phyloP scores from a whole-genome alignment of 2,888 invertebrate species.

The Andrena trimmerana region DNA sequence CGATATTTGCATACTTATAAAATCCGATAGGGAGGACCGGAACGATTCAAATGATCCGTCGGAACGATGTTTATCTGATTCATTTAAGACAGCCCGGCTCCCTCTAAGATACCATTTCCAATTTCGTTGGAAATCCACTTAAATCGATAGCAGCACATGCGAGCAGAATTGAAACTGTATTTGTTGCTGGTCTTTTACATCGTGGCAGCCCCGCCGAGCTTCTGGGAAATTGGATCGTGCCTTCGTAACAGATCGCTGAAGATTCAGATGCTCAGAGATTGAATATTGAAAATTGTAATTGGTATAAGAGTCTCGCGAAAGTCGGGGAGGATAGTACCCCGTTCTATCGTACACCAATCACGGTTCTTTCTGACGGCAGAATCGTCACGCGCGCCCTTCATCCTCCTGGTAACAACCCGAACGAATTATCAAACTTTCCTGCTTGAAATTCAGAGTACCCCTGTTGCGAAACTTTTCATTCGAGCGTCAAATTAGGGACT shows the following conservation, averaged over 20 bases:
- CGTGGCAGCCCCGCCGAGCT: neutral
- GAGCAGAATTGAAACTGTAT: conserved; percentile 16
- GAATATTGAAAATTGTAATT: neutral
- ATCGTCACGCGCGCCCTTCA: neutral
- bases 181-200: neutral
- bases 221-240: conserved; percentile 4
- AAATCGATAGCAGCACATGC: conserved; percentile 19
- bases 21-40: neutral
- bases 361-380: neutral
- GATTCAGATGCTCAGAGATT: conserved; percentile 2
- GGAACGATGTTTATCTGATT: conserved; percentile 35
- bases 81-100: conserved; percentile 12
- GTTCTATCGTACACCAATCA: neutral
- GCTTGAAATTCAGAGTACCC: conserved; percentile 19
- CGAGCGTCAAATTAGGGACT: conserved; percentile 8
- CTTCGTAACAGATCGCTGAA: neutral
- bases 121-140: conserved; percentile 25
- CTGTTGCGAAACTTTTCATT: conserved; percentile 5
- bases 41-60: conserved; percentile 7
- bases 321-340: too few species aligned
- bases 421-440: conserved; percentile 8
- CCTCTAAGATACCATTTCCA: conserved; percentile 4
- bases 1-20: conserved; percentile 35
- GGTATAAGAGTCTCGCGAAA: neutral
- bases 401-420: neutral